These are phyloP conservation scores for Meleagris gallopavo DNA, from an alignment of 2,113 vertebrate species.

Conservation along the genomic window DNA sequence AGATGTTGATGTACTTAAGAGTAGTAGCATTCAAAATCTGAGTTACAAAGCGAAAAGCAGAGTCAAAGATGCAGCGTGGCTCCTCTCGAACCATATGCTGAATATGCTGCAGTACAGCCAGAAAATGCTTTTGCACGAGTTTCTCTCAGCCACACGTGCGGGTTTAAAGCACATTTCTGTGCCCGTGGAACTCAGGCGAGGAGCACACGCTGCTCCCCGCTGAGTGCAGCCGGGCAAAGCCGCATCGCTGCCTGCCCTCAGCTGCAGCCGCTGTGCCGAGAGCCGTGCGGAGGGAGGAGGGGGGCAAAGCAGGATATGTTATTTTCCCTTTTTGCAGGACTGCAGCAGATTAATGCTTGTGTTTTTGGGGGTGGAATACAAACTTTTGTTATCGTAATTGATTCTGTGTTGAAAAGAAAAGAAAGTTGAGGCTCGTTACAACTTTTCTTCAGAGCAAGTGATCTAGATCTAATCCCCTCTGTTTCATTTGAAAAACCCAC, in stretches of 20 bases:
- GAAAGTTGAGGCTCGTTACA: constrained; percentile 11
- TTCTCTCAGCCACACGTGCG: not conserved
- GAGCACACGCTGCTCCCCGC: not conserved
- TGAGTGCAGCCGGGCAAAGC: not conserved
- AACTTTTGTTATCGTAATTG: not conserved
- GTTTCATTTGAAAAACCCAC: constrained; percentile 48
- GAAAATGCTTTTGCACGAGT: not conserved
- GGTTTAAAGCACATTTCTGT: not conserved
- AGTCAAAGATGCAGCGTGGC: not conserved
- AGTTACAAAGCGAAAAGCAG: not conserved
- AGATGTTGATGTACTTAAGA: not conserved
- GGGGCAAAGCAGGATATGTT: not conserved
- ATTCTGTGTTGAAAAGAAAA: not conserved
- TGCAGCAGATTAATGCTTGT: not conserved
- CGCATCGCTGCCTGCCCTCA: not conserved
- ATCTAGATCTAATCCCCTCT: constrained; percentile 60
- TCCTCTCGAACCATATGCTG: rapidly evolving
- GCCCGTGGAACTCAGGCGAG: rapidly evolving
- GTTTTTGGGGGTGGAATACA: not conserved
- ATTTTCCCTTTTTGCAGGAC: not conserved
- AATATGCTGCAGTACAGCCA: not conserved
- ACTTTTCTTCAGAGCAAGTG: constrained; percentile 61
- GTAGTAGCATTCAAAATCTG: not conserved
- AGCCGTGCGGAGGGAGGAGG: not conserved
- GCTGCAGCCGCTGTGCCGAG: not conserved